These are phyloP conservation scores for Microplitis demolitor DNA, from an alignment of 1,140 invertebrate species.

Conservation along the genomic window DNA sequence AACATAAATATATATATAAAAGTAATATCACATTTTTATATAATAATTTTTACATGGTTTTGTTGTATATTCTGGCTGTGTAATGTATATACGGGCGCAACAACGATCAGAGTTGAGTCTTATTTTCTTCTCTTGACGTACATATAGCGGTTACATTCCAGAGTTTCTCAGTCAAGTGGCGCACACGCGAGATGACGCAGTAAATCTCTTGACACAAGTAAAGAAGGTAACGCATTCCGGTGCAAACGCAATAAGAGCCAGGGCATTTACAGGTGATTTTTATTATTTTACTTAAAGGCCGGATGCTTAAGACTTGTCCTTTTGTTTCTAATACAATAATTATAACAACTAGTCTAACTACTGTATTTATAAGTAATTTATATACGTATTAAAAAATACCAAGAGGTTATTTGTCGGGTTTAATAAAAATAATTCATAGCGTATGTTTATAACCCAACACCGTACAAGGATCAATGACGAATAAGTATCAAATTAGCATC, in stretches of 20 bases:
- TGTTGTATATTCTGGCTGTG: not conserved
- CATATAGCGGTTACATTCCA: not conserved
- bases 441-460: too few species aligned
- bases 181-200: slow-evolving; percentile 31
- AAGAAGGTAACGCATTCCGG: slow-evolving; percentile 29
- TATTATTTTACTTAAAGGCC: too few species aligned
- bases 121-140: not conserved
- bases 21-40: not conserved
- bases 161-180: not conserved
- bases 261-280: not conserved
- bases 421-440: too few species aligned
- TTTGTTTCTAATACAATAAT: too few species aligned
- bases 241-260: slow-evolving; percentile 1
- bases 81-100: not conserved
- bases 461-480: not conserved
- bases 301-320: too few species aligned
- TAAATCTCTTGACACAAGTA: slow-evolving; percentile 33
- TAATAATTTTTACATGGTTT: not conserved
- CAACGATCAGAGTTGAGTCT: not conserved
- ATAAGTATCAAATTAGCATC: slow-evolving; percentile 15
- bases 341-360: too few species aligned
- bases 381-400: not conserved
- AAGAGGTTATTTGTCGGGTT: not conserved
- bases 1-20: not conserved
- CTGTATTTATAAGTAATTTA: too few species aligned